phyloP scores from a whole-genome alignment of 2,888 invertebrate genomes.

The Hirudinaria manillensis region DNA sequence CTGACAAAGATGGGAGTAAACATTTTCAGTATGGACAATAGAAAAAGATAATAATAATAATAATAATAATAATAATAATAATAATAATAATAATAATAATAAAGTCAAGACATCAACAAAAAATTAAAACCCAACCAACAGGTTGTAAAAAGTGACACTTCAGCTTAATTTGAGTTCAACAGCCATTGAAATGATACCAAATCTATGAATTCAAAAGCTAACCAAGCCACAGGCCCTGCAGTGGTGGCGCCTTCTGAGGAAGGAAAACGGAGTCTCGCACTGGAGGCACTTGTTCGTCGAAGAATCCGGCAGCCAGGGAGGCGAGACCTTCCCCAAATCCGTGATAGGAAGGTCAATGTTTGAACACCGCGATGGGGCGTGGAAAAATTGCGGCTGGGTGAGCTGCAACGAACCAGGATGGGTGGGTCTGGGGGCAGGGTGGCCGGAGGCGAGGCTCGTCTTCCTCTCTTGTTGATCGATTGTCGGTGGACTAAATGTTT shows the following conservation, averaged over 20 bases:
- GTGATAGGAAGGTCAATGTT: slow-evolving; percentile 39
- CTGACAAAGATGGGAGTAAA: slow-evolving; percentile 49
- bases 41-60: no score
- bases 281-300: slow-evolving; percentile 76
- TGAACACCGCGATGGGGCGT: slow-evolving; percentile 35
- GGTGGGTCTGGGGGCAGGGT: background rate
- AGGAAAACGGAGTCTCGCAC: slow-evolving; percentile 72
- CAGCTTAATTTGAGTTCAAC: background rate
- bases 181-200: background rate
- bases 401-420: background rate
- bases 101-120: background rate
- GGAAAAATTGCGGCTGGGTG: slow-evolving; percentile 4
- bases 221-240: slow-evolving; percentile 79
- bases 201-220: slow-evolving; percentile 37
- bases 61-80: background rate
- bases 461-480: background rate
- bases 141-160: background rate
- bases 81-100: background rate
- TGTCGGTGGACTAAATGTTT: no score
- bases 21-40: background rate
- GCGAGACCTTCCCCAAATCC: slow-evolving; percentile 67
- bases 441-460: background rate
- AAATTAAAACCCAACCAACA: background rate
- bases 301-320: slow-evolving; percentile 79
- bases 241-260: slow-evolving; percentile 73